Conservation (phyloP, 2,113 vertebrate genomes). For the Dendropsophus ebraccatus region DNA sequence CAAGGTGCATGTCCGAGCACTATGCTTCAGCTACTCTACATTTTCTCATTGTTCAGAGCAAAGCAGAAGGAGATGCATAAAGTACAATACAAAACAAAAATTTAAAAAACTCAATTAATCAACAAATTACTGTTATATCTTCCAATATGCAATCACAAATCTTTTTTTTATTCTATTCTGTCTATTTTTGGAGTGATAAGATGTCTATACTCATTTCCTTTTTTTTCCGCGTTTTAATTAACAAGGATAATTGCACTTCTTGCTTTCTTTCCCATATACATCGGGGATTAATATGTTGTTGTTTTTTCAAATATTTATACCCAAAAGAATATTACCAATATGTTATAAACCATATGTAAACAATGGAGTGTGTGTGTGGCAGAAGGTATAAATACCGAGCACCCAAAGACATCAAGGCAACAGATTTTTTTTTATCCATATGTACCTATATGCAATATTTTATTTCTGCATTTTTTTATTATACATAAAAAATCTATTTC, state of each 20-base stretch:
- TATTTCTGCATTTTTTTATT: not conserved
- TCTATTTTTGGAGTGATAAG: too few relatives aligned
- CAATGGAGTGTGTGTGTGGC: not conserved
- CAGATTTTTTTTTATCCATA: not conserved
- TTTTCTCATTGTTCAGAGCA: too few relatives aligned
- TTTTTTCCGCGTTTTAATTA: too few relatives aligned
- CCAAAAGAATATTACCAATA: not conserved
- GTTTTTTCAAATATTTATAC: not conserved
- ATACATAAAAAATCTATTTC: not conserved
- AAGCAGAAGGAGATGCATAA: too few relatives aligned
- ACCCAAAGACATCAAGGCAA: not conserved
- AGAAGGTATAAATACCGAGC: not conserved
- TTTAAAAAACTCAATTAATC: too few relatives aligned
- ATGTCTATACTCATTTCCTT: too few relatives aligned
- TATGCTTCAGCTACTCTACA: too few relatives aligned
- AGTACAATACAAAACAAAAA: too few relatives aligned
- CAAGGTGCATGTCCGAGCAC: too few relatives aligned
- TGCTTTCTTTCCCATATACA: not conserved
- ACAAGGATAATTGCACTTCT: not conserved
- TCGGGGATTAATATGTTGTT: not conserved
- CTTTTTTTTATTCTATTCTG: too few relatives aligned
- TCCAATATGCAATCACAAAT: too few relatives aligned
- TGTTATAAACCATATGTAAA: not conserved
- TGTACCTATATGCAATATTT: not conserved
- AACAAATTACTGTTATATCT: too few relatives aligned